Percentiles rank a stretch among this genome's conserved stretches.
phyloP scores from a whole-genome alignment of 2,797 vertebrate species.

The Eospalax fontanierii region DNA sequence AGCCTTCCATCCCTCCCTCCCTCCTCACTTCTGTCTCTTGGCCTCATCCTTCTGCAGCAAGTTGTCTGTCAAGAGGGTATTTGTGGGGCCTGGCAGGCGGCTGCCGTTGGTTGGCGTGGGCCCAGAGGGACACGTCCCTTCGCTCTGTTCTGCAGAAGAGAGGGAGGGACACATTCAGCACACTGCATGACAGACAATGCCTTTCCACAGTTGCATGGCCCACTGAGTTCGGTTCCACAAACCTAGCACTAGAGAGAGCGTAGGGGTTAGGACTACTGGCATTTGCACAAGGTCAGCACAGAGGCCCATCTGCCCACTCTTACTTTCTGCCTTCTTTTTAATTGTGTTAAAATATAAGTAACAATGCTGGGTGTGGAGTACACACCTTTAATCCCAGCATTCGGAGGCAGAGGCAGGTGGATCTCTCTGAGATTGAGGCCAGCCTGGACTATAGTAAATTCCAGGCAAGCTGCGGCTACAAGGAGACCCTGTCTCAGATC shows the following conservation, averaged over 20 bases:
- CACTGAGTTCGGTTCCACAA: not conserved
- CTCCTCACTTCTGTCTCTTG: conserved; percentile 93
- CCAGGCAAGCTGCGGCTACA: no score
- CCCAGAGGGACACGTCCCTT: conserved; percentile 86
- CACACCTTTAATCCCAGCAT: no score
- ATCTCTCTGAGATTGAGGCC: no score
- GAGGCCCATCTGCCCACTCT: not conserved
- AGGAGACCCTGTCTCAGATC: no score
- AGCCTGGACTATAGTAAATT: no score
- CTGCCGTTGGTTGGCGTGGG: conserved; percentile 86
- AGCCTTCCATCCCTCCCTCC: conserved; percentile 16
- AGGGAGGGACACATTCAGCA: conserved; percentile 50
- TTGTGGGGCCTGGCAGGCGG: conserved; percentile 91
- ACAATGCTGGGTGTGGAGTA: no score
- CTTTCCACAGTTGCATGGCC: not conserved
- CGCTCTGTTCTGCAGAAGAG: conserved; percentile 89
- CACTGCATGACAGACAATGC: not conserved
- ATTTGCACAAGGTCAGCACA: not conserved
- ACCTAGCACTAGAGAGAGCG: not conserved
- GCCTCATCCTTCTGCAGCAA: conserved; percentile 93
- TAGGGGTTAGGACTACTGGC: not conserved
- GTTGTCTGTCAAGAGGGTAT: conserved; percentile 89
- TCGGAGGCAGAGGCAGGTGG: no score
- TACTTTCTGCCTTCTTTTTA: not conserved
- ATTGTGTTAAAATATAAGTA: not conserved